phyloP scores from a whole-genome alignment of 2,888 invertebrate species.

The Agrochola lota region DNA sequence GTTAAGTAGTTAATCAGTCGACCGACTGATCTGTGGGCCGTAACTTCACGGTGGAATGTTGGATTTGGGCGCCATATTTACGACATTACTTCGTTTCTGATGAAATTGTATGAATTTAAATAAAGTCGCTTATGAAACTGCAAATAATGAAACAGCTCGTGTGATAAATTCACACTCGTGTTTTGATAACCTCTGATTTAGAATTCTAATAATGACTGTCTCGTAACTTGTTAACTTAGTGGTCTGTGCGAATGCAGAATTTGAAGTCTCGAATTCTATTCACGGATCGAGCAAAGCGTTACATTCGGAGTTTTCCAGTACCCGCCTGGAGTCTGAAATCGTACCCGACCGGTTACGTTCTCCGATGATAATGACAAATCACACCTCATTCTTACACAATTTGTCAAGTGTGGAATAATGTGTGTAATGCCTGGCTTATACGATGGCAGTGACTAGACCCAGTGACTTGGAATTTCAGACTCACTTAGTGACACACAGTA shows the following conservation, averaged over 20 bases:
- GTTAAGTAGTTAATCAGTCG: neutral
- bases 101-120: neutral
- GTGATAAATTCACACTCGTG: neutral
- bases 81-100: neutral
- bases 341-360: no score
- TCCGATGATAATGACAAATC: no score
- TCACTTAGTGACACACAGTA: no score
- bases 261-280: neutral
- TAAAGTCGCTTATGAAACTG: neutral
- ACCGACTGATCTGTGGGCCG: neutral
- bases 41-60: neutral
- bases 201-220: neutral
- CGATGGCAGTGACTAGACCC: no score
- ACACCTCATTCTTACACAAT: no score
- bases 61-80: no score
- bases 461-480: no score
- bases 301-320: no score
- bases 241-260: neutral
- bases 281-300: neutral
- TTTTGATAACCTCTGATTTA: neutral
- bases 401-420: no score
- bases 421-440: no score
- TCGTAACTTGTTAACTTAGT: neutral
- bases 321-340: no score
- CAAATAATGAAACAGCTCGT: neutral